Base-by-base conservation (phyloP, 2,888 invertebrate species). In the Acleris cristana region DNA sequence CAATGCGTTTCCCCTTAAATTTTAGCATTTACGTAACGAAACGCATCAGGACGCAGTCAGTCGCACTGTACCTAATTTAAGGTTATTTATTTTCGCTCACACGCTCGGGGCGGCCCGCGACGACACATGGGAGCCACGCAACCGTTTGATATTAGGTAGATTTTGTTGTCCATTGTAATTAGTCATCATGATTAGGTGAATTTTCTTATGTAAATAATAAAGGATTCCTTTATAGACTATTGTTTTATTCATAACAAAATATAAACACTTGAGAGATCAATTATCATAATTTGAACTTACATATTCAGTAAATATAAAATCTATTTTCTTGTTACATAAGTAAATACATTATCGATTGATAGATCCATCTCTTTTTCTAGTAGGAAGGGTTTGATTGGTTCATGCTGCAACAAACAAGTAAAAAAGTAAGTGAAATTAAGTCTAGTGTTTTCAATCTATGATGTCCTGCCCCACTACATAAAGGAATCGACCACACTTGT, bases 171-270 rank as follows among this genome's bases (percentile, higher is more conserved):
- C 83, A 83, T 84, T 90, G 90, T 90, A 89, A 88, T 88, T 89
- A 89, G 90, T 88, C 85, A 84, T 82, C 83, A 79, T 87, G 86
- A 87, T 87, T 90, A 90, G 90, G 88, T 84, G 90, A 90, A 90
- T 90, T 89, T 88, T 90, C 88, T 86, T 89, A 90, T 91, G 92
- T 91, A 92, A 90, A 92, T 91, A 91, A 90, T 90, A 90, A 90
- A 91, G 86, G 84, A 84, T 85, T 88, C 83, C 87, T 89, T 90
- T 89, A 87, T 73, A 74, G 72, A 73, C 54, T 72, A 76, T 79
- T 80, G 82, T 85, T 87, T 85, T 82, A 66, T 75, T 73, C 51
- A 69, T 79, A 63, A 45, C 51, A 60, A 51, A 51, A n/a, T 73
- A 64, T 71, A 40, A 70, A 74, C 34, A 57, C 57, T 23, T 34